These are phyloP conservation scores for Hymenopus coronatus DNA, from an alignment of 2,888 invertebrate genomes.

Conservation along the genomic window DNA sequence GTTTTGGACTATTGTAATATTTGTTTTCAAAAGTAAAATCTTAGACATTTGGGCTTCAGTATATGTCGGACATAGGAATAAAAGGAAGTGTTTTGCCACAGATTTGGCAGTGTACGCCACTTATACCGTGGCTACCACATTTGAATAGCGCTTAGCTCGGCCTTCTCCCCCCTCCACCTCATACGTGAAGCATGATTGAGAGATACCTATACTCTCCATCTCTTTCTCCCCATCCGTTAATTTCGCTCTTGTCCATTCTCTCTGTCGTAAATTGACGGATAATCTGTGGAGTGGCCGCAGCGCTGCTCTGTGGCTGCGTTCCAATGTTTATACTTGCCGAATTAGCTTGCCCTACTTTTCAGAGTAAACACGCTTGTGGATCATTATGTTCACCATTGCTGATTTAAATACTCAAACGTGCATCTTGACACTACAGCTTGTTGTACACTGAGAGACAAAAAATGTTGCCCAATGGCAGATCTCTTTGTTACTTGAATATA, in stretches of 20 bases:
- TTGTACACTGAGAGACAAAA: too few species aligned
- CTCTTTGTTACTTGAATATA: too few species aligned
- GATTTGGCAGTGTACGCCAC: background rate
- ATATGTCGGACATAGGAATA: too few species aligned
- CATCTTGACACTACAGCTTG: too few species aligned
- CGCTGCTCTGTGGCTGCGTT: background rate
- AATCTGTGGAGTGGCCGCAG: conserved; percentile 1
- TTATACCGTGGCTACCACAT: background rate
- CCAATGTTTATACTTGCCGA: background rate
- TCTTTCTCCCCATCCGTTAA: background rate
- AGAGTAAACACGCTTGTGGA: too few species aligned
- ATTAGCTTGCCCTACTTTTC: too few species aligned
- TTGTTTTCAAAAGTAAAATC: too few species aligned
- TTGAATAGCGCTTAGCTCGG: background rate
- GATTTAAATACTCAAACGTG: too few species aligned
- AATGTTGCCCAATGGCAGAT: too few species aligned
- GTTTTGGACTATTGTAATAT: too few species aligned
- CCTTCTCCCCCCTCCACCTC: background rate
- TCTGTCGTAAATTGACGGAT: conserved; percentile 11
- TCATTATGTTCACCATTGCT: too few species aligned
- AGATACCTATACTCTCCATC: background rate
- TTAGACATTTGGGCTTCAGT: too few species aligned
- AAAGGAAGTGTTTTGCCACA: background rate
- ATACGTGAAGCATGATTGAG: conserved; percentile 9
- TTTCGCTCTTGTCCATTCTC: background rate